Evolutionary conservation across 2,113 vertebrate genomes (phyloP).

Genomic region (Chauna torquata): DNA sequence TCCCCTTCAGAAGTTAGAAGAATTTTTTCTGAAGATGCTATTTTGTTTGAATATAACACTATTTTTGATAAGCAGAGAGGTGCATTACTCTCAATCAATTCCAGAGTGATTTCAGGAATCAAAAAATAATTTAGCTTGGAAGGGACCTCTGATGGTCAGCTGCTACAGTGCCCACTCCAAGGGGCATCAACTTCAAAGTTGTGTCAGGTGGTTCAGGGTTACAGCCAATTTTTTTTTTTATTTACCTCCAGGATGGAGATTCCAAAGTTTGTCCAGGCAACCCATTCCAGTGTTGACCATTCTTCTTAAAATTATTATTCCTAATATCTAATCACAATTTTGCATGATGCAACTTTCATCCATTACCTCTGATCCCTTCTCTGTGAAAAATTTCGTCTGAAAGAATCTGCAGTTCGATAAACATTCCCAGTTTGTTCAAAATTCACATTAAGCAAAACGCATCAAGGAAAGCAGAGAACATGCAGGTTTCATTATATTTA

Average conservation of each 20-base stretch:
- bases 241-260: neutral
- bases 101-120: neutral
- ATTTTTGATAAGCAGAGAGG: neutral
- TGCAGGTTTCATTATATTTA: neutral
- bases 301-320: neutral
- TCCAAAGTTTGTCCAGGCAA: neutral
- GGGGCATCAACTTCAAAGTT: neutral
- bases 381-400: neutral
- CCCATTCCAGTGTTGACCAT: neutral
- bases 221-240: rapidly evolving
- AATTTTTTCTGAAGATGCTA: neutral
- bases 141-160: neutral
- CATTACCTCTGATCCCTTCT: neutral
- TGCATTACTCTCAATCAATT: neutral
- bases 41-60: neutral
- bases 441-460: neutral
- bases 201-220: neutral
- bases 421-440: neutral
- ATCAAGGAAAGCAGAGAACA: neutral
- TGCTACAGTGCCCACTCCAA: neutral
- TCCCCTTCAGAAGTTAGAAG: neutral
- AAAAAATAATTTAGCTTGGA: neutral
- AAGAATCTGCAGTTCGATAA: neutral
- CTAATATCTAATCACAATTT: neutral
- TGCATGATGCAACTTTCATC: neutral